Evolutionary conservation across 2,888 invertebrate species (phyloP), one percentile per base, ranked within the genome.

Genomic region (Aphidius colemani): DNA sequence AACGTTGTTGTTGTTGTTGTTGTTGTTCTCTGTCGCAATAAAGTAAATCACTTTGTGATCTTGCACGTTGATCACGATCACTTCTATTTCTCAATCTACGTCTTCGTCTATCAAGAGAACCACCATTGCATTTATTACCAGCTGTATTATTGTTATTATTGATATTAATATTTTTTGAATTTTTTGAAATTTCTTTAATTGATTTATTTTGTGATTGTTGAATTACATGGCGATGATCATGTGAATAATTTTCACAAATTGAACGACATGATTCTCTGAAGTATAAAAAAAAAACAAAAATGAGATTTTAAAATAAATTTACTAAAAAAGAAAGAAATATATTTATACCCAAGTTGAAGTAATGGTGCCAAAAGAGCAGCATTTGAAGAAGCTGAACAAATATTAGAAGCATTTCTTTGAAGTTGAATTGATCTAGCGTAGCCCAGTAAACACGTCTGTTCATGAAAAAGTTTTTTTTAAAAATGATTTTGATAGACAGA

Each of bases 21-120:
- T 66, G 64, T 30, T 64, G 70, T 69, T 71, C 72, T 60, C 71
- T 69, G 9, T 74, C 72, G 57, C 70, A 73, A 49, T 66, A 74
- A 11, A 76, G 67, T 45, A 79, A 68, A 66, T 81, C 80, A 62
- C 74, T 78, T 50, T 80, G 81, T 1, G 79, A 80, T 65, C 74
- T 76, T 9, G 78, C 70, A 30, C 77, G 74, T 50, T 79, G 78
- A 62, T 80, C 76, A 18, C 76, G 69, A 44, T 79, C 76, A 60
- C 74, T 72, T 64, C 76, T 72, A 65, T 75, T 80, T 45, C 72
- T 72, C 44, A 77, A 64, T 44, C 71, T 71, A 55, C 74, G 72
- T 49, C 75, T 71, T 50, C 79, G 72, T 56, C 80, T 71, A 48
- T 80, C 79, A 45, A 79, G 66, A 8, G 76, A 77, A n/a, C 67